Conservation (phyloP, 2,797 vertebrate species). For the Chaetodon trifasciatus region DNA sequence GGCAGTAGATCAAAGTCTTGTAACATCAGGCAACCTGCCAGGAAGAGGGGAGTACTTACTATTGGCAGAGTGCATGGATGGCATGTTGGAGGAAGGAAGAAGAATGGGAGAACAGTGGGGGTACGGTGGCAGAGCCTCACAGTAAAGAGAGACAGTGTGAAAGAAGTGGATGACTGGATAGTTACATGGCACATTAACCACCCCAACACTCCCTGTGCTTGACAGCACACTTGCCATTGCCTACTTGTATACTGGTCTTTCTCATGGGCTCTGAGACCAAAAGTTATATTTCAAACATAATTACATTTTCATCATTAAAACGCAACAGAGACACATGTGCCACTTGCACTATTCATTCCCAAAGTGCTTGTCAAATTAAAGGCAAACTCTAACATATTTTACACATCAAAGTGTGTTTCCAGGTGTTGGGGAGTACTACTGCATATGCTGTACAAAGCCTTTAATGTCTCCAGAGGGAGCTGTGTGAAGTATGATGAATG, state of each 20-base stretch:
- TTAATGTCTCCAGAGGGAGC: background rate
- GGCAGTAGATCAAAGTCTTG: conserved; percentile 82
- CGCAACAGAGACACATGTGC: background rate
- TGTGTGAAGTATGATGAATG: background rate
- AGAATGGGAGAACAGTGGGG: background rate
- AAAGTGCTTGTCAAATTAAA: background rate
- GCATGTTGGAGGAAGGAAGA: conserved; percentile 4
- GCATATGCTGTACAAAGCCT: background rate
- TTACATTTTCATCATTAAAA: background rate
- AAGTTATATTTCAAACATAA: background rate
- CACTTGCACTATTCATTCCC: background rate
- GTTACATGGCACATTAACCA: conserved; percentile 48
- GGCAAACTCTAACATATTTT: background rate
- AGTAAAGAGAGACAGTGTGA: conserved; percentile 12
- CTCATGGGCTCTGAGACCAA: background rate
- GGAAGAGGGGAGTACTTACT: conserved; percentile 58
- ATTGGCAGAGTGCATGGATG: conserved; percentile 37
- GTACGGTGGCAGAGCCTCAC: background rate
- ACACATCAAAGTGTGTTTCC: background rate
- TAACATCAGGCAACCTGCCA: conserved; percentile 78
- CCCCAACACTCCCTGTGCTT: background rate
- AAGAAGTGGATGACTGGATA: conserved; percentile 24
- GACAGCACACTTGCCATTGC: too few species aligned
- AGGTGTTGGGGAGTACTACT: background rate
- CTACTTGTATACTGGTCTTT: too few species aligned